Evolutionary conservation across 2,113 vertebrate genomes (phyloP).

Genomic region (Grammomys dolichurus): DNA sequence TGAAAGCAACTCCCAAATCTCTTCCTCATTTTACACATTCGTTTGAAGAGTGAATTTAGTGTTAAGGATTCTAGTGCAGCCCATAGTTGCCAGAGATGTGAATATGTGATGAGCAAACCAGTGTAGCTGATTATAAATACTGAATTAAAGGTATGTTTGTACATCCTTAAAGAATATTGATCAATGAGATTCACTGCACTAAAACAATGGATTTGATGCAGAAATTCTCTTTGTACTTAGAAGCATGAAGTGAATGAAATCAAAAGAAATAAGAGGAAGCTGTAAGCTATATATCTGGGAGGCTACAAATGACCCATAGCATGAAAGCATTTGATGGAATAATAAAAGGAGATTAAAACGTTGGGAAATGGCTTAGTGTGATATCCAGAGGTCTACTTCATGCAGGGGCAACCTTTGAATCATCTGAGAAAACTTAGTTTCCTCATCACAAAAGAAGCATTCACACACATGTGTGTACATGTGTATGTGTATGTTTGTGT

Average conservation of each 20-base stretch:
- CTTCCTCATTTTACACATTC: constrained; percentile 28
- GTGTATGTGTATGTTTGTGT: neutral
- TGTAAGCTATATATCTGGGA: neutral
- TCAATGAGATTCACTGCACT: constrained; percentile 2
- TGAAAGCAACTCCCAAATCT: constrained; percentile 53
- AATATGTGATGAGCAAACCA: neutral
- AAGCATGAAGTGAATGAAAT: constrained; percentile 45
- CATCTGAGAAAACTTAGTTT: too few species aligned
- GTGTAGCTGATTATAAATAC: constrained; percentile 37
- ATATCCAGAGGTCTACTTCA: neutral
- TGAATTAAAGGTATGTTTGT: constrained; percentile 39
- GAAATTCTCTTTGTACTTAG: neutral
- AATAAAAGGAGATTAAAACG: constrained; percentile 9
- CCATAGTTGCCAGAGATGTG: constrained; percentile 20
- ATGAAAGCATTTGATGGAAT: neutral
- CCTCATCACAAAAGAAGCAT: neutral
- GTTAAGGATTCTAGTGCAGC: neutral
- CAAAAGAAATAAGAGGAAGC: constrained; percentile 35
- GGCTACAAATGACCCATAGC: neutral
- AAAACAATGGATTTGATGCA: neutral
- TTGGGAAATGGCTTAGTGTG: constrained; percentile 7
- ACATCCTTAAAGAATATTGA: constrained; percentile 45
- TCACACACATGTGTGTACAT: too few species aligned
- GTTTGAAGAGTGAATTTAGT: neutral
- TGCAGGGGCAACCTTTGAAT: neutral